Base-by-base conservation (phyloP, 2,113 vertebrate genomes). In the Peromyscus californicus region DNA sequence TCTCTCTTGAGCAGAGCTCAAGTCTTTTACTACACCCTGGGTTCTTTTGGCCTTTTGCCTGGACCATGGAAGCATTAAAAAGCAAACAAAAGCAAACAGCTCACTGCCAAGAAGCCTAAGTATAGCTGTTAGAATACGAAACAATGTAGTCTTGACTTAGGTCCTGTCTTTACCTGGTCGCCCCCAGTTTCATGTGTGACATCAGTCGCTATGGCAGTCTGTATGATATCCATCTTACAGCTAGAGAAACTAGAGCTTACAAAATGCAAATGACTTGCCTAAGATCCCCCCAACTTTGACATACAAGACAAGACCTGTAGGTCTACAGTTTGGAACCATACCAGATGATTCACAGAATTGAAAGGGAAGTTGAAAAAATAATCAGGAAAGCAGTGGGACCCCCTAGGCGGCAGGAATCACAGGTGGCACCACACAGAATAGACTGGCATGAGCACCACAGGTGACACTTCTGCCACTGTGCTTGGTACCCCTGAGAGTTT, bases 361-460 rank as follows among this genome's bases (percentile, higher is more conserved):
- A 97, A 92, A 79, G n/a, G 10, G 36, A 97, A 91, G 22, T 59
- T 75, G 45, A 78, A 93, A 86, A 82, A 59, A 89, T 33, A 24
- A 72, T 21, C 33, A 75, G 72, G 29, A 80, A 89, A 79, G 57
- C 8, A 42, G 7, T 86, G 39, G 26, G 19, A 72, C 29, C 16
- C 12, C 16, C 26, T 70, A 61, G 13, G 63, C 21, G 45, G 2
- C 59, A 59, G 65, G 51, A 59, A 93, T 39, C 13, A 5, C 61
- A 90, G 65, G 54, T 51, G 63, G 42, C 82, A 19, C 57, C 70
- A 33, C 45, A 15, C 26, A 45, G 45, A 84, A 48, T 65, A 42
- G 39, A 63, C 39, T 85, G 12, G 63, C 78, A 69, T 89, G 69
- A 90, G n/a, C 9, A 26, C 70, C 59, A 63, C 22, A 16, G 42